phyloP scores from a whole-genome alignment of 2,888 invertebrate species.

The Acronicta leporina region DNA sequence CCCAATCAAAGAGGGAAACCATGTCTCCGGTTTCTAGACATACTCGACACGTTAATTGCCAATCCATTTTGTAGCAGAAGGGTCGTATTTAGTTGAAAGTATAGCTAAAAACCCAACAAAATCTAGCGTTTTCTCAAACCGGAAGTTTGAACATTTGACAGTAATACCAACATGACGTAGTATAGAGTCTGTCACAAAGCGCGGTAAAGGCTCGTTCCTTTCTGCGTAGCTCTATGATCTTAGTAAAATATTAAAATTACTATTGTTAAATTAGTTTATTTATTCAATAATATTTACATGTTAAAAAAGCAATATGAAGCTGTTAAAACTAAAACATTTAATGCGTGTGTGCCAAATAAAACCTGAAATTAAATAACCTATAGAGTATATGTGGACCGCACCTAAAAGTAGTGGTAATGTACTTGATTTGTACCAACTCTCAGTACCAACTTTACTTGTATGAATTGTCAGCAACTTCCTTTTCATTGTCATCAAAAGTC shows the following conservation, averaged over 20 bases:
- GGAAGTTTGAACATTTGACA: slow-evolving; percentile 67
- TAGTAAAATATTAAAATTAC: neutral
- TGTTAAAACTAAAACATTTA: too few species aligned
- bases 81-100: slow-evolving; percentile 46
- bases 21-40: slow-evolving; percentile 86
- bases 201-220: slow-evolving; percentile 31
- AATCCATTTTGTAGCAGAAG: slow-evolving; percentile 79
- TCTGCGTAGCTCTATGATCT: slow-evolving; percentile 27
- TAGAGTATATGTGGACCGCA: neutral
- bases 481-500: too few species aligned
- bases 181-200: slow-evolving; percentile 26
- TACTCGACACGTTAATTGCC: slow-evolving; percentile 88
- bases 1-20: slow-evolving; percentile 88
- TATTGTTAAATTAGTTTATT: neutral
- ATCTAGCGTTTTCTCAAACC: slow-evolving; percentile 68
- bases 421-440: too few species aligned
- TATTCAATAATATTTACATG: too few species aligned
- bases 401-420: too few species aligned
- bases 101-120: slow-evolving; percentile 63
- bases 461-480: neutral
- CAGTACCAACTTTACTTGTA: too few species aligned
- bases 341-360: too few species aligned
- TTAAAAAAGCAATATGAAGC: too few species aligned
- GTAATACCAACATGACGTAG: slow-evolving; percentile 68
- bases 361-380: too few species aligned